Conservation (phyloP, 2,113 vertebrate genomes). For the Cyanistes caeruleus region DNA sequence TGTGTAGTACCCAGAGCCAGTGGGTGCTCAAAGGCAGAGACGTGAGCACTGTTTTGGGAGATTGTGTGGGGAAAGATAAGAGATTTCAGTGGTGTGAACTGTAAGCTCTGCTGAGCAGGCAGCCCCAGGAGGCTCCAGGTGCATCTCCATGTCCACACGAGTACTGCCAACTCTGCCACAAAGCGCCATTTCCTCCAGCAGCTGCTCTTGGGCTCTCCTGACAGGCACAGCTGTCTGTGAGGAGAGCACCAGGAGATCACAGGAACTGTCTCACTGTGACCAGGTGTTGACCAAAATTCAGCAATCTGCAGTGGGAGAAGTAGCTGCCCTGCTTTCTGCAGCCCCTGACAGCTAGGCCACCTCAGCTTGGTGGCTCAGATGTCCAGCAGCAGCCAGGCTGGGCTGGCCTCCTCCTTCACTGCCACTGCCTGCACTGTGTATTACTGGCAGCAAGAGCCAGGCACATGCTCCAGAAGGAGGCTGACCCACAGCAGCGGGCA, state of each 20-base stretch:
- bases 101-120: neutral
- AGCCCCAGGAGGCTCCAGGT: neutral
- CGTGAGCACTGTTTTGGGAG: neutral
- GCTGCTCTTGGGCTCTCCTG: neutral
- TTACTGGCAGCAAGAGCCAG: neutral
- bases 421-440: neutral
- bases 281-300: neutral
- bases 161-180: fast-evolving
- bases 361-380: fast-evolving
- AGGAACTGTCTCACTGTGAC: neutral
- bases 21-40: neutral
- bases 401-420: neutral
- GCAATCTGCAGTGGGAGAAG: neutral
- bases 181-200: neutral
- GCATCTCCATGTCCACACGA: fast-evolving
- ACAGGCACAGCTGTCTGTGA: neutral
- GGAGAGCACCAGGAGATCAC: fast-evolving
- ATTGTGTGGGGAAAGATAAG: neutral
- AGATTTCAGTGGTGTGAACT: neutral
- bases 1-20: neutral
- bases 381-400: neutral
- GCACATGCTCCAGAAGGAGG: neutral
- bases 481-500: neutral
- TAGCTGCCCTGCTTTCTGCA: neutral
- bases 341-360: neutral